These are phyloP conservation scores for Keiferia lycopersicella DNA, from an alignment of 2,888 invertebrate species.

Conservation along the genomic window DNA sequence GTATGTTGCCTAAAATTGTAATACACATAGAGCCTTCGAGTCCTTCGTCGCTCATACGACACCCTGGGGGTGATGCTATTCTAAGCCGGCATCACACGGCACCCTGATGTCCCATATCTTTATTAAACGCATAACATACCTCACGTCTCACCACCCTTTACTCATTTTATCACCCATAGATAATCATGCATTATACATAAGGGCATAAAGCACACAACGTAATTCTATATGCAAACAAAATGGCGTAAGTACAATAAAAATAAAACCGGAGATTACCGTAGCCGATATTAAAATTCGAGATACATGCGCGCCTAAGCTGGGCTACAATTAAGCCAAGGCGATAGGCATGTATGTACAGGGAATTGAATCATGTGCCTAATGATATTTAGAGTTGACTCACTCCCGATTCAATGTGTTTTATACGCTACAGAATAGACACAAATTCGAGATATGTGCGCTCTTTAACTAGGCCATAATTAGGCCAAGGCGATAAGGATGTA, in stretches of 20 bases:
- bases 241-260: constrained; percentile 67
- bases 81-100: too few species aligned
- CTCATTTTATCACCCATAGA: constrained; percentile 26
- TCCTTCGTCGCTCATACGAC: too few species aligned
- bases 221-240: constrained; percentile 62
- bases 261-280: constrained; percentile 58
- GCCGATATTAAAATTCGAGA: constrained; percentile 73
- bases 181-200: constrained; percentile 38
- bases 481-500: constrained; percentile 49
- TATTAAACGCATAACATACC: too few species aligned
- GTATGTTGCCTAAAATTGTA: too few species aligned
- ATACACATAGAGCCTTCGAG: too few species aligned
- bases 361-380: constrained; percentile 12
- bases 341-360: constrained; percentile 43
- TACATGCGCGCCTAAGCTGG: constrained; percentile 55
- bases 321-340: constrained; percentile 60
- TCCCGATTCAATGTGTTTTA: not conserved
- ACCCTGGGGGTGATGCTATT: too few species aligned
- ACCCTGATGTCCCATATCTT: too few species aligned
- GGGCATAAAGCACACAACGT: constrained; percentile 42
- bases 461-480: constrained; percentile 55
- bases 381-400: not conserved
- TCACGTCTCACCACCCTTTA: not conserved
- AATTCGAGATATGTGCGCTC: constrained; percentile 32
- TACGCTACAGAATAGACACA: not conserved